Conservation (phyloP, 1,140 invertebrate species). For the Dolichoris vasculosae region DNA sequence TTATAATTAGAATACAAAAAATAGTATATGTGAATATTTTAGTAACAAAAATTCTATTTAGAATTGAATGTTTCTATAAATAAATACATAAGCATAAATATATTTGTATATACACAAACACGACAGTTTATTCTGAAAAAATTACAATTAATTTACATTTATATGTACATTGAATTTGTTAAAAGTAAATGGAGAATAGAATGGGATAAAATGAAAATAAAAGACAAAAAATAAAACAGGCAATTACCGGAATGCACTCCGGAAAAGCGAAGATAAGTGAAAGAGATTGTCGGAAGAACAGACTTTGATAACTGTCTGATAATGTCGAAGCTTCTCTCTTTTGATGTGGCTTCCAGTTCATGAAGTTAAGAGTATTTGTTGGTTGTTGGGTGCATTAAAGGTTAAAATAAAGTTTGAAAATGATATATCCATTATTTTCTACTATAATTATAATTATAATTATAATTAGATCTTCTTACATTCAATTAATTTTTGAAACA, state of each 20-base stretch:
- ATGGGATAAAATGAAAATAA: constrained; percentile 52
- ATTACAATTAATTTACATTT: constrained; percentile 1
- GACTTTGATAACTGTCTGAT: constrained; percentile 52
- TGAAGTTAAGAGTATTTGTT: constrained; percentile 41
- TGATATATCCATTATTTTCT: constrained; percentile 15
- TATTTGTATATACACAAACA: too few relatives aligned
- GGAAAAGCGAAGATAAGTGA: constrained; percentile 53
- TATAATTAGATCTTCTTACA: not conserved
- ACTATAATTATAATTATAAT: not conserved
- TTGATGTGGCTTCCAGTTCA: constrained; percentile 38
- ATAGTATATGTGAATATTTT: too few relatives aligned
- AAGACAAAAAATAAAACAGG: constrained; percentile 45
- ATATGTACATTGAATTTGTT: constrained; percentile 56
- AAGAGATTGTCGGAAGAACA: constrained; percentile 47
- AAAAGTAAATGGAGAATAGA: constrained; percentile 53
- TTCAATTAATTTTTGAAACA: too few relatives aligned
- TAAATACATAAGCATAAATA: too few relatives aligned
- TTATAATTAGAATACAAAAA: too few relatives aligned
- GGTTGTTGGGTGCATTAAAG: constrained; percentile 34
- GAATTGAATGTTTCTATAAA: too few relatives aligned
- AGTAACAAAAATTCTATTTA: too few relatives aligned
- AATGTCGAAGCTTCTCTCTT: constrained; percentile 46
- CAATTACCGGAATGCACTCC: constrained; percentile 52
- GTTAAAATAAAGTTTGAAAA: constrained; percentile 29
- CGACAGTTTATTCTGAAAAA: not conserved